These are phyloP conservation scores for Percopsis transmontana DNA, from an alignment of 2,113 vertebrate genomes.

Conservation along the genomic window DNA sequence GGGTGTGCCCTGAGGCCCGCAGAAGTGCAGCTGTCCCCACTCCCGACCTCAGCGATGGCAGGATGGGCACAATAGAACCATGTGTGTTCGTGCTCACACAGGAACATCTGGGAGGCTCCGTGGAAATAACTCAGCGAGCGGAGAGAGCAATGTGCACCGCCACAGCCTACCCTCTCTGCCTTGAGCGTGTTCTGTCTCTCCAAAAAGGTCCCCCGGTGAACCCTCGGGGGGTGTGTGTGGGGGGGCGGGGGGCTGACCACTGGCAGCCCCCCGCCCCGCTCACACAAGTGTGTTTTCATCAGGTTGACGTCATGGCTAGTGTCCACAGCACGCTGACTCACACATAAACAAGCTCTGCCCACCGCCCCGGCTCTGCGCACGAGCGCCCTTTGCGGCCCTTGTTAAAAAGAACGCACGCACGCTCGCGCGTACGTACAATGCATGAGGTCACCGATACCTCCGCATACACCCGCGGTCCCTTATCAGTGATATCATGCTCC, in stretches of 20 bases:
- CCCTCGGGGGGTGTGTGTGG: constrained; percentile 9
- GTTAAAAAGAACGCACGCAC: constrained; percentile 27
- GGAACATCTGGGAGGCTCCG: constrained; percentile 62
- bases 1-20: constrained; percentile 69
- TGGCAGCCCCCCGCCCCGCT: constrained; percentile 31
- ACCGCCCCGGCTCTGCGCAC: constrained; percentile 41
- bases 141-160: constrained; percentile 20
- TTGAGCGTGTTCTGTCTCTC: constrained; percentile 25
- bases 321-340: constrained; percentile 61
- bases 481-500: constrained; percentile 37
- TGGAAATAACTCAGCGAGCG: not conserved
- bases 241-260: constrained; percentile 27
- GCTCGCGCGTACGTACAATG: constrained; percentile 10
- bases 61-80: constrained; percentile 61
- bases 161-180: constrained; percentile 13
- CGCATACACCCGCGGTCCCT: constrained; percentile 48
- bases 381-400: constrained; percentile 44
- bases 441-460: constrained; percentile 60
- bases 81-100: constrained; percentile 48
- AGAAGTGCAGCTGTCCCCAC: constrained; percentile 67
- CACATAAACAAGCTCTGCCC: constrained; percentile 40
- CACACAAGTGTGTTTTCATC: constrained; percentile 51
- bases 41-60: constrained; percentile 59
- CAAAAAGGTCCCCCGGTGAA: constrained; percentile 11
- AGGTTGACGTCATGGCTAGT: constrained; percentile 56